phyloP scores from a whole-genome alignment of 92 coral and sea anemone species.

The Zoanthus solanderi region DNA sequence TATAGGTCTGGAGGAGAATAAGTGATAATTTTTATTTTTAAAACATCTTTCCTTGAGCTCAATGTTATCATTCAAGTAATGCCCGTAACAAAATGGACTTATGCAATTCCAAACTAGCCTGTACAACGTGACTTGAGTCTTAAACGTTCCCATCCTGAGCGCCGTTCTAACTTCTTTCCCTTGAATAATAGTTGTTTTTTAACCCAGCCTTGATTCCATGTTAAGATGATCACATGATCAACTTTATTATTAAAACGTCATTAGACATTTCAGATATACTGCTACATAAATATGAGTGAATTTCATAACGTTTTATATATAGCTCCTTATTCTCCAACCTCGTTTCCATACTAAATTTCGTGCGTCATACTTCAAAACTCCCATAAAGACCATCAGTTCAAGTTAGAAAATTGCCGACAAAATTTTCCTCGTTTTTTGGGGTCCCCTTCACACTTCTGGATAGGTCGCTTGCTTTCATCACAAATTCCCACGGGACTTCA shows the following conservation, averaged over 20 bases:
- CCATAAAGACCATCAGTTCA: too few species aligned
- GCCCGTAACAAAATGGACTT: neutral
- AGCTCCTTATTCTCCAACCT: neutral
- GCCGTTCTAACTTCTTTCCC: neutral
- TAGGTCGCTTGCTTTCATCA: too few species aligned
- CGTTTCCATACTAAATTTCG: neutral
- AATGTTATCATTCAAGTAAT: neutral
- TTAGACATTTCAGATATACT: neutral
- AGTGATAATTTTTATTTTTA: neutral
- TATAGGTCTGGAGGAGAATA: neutral
- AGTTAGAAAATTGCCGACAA: too few species aligned
- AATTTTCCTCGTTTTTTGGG: too few species aligned
- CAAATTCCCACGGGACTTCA: too few species aligned
- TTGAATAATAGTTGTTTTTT: neutral
- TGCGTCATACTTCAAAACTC: too few species aligned
- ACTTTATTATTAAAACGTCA: neutral
- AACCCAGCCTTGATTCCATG: neutral
- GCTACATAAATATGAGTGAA: neutral
- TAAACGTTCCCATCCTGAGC: conserved; percentile 1
- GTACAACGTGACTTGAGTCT: conserved; percentile 9
- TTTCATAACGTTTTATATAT: neutral
- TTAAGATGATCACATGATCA: conserved; percentile 7
- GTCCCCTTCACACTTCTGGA: too few species aligned
- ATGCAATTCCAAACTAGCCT: neutral
- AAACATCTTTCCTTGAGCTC: neutral